These are phyloP conservation scores for Eudemis profundana DNA, from an alignment of 2,888 invertebrate genomes.

Conservation along the genomic window DNA sequence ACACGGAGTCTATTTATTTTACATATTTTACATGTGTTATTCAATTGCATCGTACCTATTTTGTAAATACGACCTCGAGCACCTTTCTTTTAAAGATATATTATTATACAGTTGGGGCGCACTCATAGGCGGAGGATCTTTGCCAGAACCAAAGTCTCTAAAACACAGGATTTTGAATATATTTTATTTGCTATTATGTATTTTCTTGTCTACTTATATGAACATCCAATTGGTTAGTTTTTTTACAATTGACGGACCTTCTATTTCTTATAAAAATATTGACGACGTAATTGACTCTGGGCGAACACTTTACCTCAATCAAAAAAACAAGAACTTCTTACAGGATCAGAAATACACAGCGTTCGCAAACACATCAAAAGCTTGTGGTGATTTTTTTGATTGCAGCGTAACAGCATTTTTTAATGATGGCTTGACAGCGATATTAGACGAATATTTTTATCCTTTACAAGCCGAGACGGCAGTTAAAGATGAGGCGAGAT, in stretches of 20 bases:
- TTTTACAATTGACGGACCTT: conserved; percentile 66
- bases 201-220: conserved; percentile 66
- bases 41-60: conserved; percentile 61
- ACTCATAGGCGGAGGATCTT: conserved; percentile 60
- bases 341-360: conserved; percentile 58
- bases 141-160: conserved; percentile 58
- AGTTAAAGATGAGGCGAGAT: conserved; percentile 65
- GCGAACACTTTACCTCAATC: conserved; percentile 55
- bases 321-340: conserved; percentile 60
- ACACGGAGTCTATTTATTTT: conserved; percentile 63
- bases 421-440: conserved; percentile 62
- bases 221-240: conserved; percentile 69
- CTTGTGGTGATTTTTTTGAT: conserved; percentile 59
- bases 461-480: conserved; percentile 62
- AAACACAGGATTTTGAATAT: conserved; percentile 70
- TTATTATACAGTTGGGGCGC: conserved; percentile 68
- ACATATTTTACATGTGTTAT: conserved; percentile 64
- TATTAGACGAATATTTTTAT: conserved; percentile 60
- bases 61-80: conserved; percentile 55
- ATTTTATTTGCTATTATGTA: conserved; percentile 62
- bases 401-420: conserved; percentile 56
- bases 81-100: conserved; percentile 54
- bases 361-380: conserved; percentile 58
- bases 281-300: conserved; percentile 64
- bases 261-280: conserved; percentile 59